Base-by-base conservation (phyloP, 2,797 vertebrate species). In the Novumbra hubbsi region DNA sequence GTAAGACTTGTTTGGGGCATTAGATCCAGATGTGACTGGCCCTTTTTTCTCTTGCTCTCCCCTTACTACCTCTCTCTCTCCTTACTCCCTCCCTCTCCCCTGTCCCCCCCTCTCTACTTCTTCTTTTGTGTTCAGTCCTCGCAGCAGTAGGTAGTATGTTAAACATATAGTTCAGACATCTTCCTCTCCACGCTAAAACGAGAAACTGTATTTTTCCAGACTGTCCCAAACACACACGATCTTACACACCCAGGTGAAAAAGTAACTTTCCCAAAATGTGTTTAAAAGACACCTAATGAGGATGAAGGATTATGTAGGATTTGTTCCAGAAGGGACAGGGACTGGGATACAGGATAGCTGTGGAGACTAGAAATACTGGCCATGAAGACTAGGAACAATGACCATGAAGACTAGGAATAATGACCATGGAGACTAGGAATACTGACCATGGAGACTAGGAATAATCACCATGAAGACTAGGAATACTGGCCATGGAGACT, bases 201-300 rank as follows among this genome's bases (percentile, higher is more conserved):
- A 76, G 72, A 62, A 65, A 73, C 60, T 76, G 30, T 45, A 16
- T 38, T 32, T 14, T 30, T 38, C 12, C 69, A 66, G 7, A 63
- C 64, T 76, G 17, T 15, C 16, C 34, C 28, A 66, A 17, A 71
- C 70, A 72, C n/a, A 67, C 34, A 21, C 34, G n/a, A 17, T 79
- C 77, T 71, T 60, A 78, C 45, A 76, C 72, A 21, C 55, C 81
- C 57, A 68, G 71, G 69, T 74, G 80, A 74, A 75, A 48, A 48
- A 76, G 78, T 67, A 70, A 80, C 84, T 88, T 84, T 86, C 80
- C 85, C 88, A 66, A 82, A 78, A 79, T 85, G 80, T 85, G 76
- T 85, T 86, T 86, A 79, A 87, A 81, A 84, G 73, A 72, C 67
- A 55, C 78, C 68, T 81, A 84, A 85, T 79, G 74, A 74, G 73